Evolutionary conservation across 2,888 invertebrate species (phyloP), one percentile per base, ranked within the genome.

Genomic region (Tridacna gigas): DNA sequence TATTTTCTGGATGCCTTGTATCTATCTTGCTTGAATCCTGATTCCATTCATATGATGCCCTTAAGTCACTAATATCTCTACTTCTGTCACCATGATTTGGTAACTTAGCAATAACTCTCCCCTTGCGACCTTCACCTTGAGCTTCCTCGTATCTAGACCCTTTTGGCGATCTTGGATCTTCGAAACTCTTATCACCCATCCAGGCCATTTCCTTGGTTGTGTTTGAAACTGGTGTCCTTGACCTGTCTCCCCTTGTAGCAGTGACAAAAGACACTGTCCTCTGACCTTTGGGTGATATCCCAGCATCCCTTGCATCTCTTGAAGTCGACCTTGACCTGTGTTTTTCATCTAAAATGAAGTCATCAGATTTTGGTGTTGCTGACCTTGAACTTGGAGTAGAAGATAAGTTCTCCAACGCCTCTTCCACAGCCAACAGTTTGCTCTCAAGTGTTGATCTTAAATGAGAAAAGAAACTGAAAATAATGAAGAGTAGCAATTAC

Each of bases 321-420:
- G 84, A 82, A 60, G 80, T 77, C 18, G 83, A 80, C 25, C 80
- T 56, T 56, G 87, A 71, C 66, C 78, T 47, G 26, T 67, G 81
- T 47, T 76, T 79, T 15, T 84, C 84, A 28, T 86, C 86, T 9
- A 86, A 85, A 66, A 77, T 76, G 73, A 77, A 89, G 65, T 86
- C 88, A 66, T 79, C 88, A 28, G 87, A 85, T 69, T 80, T 84
- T 3, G 91, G 90, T 5, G 91, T 90, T 18, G 86, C 78, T 51
- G 91, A 90, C 74, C 89, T 77, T 28, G 90, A 89, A 63, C 84
- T 86, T 66, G 84, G 84, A 71, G 61, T 81, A 45, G 80, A 85
- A 20, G 89, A 88, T 63, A 87, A 65, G 71, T 80, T 86, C 61
- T 91, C 90, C 66, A 91, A 67, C 20, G 90, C 89, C 28, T 90